Evolutionary conservation across 2,797 vertebrate genomes (phyloP), one percentile per base, ranked within the genome.

Genomic region (Neomorphus geoffroyi): DNA sequence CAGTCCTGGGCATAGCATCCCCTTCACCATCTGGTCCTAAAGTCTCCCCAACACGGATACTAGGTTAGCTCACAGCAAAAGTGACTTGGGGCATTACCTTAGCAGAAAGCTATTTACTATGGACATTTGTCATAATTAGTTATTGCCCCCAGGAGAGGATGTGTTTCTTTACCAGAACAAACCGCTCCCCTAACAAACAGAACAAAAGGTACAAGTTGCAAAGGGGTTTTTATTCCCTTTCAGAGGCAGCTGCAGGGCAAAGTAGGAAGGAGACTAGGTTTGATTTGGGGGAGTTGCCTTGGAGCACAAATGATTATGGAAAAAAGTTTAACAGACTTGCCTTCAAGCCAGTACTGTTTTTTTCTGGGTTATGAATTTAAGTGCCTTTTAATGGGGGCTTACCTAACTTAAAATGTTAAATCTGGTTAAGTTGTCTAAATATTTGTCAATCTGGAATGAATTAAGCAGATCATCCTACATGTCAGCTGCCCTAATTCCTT

Each of bases 81-180:
- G 70, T 70, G 53, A 92, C 58, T 86, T 66, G 58, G 62, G 43
- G 30, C 81, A 86, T 95, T 96, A 93, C 80, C 57, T 94, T 56
- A 86, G 64, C 61, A 91, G 93, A 94, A 96, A 95, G 67, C 46
- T 96, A 94, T 95, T 96, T 95, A 93, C 70, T 82, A 57, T 35
- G 71, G 91, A 91, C 91, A 90, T 60, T 92, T 92, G 71, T 83
- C 92, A 81, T 86, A 73, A 91, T 51, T 77, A 79, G 43, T 74
- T 83, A 82, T 46, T 43, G 21, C 43, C 37, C 60, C 58, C 56
- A 54, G 53, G 71, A 61, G 75, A 87, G 45, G 48, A 82, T 22
- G 5, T 33, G 56, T 73, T 82, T 33, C 72, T 95, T 92, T 45
- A 91, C 27, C 41, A 80, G 65, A 95, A 85, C 75, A 77, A 93